Conservation (phyloP, 1,140 invertebrate species). For the Drosophila asahinai region DNA sequence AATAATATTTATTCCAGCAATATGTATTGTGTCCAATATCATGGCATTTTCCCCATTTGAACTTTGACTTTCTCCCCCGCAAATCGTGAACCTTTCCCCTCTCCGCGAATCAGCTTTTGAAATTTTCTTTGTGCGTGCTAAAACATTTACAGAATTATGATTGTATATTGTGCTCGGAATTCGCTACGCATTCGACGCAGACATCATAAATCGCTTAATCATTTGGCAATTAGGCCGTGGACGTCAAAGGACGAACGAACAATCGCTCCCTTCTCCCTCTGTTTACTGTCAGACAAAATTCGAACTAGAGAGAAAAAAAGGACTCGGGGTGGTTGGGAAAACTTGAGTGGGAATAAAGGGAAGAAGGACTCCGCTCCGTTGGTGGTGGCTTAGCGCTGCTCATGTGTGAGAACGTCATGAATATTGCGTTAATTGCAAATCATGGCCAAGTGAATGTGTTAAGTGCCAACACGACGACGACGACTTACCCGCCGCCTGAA, state of each 20-base stretch:
- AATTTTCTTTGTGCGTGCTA: conserved; percentile 68
- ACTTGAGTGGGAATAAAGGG: conserved; percentile 59
- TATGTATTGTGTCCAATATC: conserved; percentile 22
- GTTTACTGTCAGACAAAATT: conserved; percentile 51
- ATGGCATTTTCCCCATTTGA: conserved; percentile 26
- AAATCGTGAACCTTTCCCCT: conserved; percentile 19
- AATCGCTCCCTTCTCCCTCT: conserved; percentile 26
- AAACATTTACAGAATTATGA: conserved; percentile 81
- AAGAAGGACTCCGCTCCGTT: conserved; percentile 1
- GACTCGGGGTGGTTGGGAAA: conserved; percentile 37
- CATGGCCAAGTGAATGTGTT: conserved; percentile 82
- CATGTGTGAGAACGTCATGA: conserved; percentile 84
- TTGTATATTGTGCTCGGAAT: conserved; percentile 72
- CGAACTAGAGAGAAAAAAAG: conserved; percentile 36
- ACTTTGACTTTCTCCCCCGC: conserved; percentile 31
- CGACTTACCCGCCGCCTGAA: conserved; percentile 23
- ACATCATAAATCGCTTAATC: conserved; percentile 85
- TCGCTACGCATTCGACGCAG: conserved; percentile 76
- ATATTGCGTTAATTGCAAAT: conserved; percentile 85
- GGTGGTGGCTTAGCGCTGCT: conserved; percentile 64
- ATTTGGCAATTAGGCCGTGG: conserved; percentile 83
- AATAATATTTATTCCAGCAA: conserved; percentile 10
- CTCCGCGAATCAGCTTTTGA: conserved; percentile 13
- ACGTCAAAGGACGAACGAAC: conserved; percentile 42
- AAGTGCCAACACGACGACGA: conserved; percentile 73